Evolutionary conservation across 2,797 vertebrate species (phyloP).

Genomic region (Microcaecilia unicolor): DNA sequence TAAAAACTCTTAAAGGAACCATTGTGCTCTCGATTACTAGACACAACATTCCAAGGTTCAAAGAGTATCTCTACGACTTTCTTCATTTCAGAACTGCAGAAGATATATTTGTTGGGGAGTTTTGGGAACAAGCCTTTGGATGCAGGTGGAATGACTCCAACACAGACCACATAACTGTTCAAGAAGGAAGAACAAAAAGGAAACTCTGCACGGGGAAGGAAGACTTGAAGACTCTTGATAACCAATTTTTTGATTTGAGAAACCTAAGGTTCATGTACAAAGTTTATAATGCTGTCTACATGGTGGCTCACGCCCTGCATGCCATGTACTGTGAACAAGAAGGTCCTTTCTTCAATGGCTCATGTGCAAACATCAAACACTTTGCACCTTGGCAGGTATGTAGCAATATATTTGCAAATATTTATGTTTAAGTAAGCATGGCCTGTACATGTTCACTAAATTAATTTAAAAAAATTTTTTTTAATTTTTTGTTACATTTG

Average conservation of each 20-base stretch:
- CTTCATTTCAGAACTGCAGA: neutral
- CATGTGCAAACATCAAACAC: neutral
- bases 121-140: constrained; percentile 2
- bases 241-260: neutral
- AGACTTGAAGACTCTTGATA: neutral
- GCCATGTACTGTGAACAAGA: neutral
- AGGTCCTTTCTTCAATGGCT: neutral
- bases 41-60: neutral
- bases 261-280: neutral
- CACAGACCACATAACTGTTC: too few species aligned
- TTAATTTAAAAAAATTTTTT: too few species aligned
- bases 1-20: neutral
- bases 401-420: too few species aligned
- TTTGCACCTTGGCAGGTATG: constrained; percentile 1
- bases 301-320: neutral
- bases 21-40: neutral
- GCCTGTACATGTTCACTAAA: too few species aligned
- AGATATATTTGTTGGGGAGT: neutral
- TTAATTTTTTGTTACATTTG: too few species aligned
- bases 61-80: neutral
- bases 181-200: neutral
- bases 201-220: neutral
- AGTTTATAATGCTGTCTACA: neutral
- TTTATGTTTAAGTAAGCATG: too few species aligned
- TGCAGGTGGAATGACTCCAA: neutral